A percentile compares a stretch with the other conserved stretches of the same genome.
These are phyloP conservation scores for Ia io DNA, from an alignment of 2,113 vertebrate genomes.

Conservation along the genomic window DNA sequence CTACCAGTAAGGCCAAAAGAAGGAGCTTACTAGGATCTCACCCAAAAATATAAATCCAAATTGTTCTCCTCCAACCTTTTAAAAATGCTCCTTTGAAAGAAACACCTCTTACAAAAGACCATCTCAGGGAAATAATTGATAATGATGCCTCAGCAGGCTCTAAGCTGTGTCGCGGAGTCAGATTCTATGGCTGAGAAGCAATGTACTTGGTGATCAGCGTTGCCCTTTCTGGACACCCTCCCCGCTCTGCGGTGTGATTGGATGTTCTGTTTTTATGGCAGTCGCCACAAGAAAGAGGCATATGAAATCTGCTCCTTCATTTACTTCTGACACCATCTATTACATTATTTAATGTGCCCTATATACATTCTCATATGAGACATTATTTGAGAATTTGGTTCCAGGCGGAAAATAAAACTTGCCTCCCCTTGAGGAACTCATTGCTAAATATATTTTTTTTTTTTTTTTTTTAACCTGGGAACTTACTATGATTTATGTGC, in stretches of 20 bases:
- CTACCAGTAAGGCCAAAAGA: neutral
- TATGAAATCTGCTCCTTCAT: constrained; percentile 47
- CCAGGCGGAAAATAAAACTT: neutral
- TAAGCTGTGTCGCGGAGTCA: neutral
- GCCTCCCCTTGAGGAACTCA: neutral
- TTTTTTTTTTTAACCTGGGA: constrained; percentile 3
- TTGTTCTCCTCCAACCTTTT: neutral
- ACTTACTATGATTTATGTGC: neutral
- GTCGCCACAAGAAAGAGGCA: neutral
- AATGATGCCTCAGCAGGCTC: neutral
- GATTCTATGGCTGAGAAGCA: neutral
- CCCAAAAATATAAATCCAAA: neutral
- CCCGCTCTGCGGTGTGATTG: neutral
- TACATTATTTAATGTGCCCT: constrained; percentile 54
- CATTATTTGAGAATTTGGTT: constrained; percentile 32
- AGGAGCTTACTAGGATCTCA: neutral
- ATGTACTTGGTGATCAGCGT: neutral
- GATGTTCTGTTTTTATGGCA: constrained; percentile 27
- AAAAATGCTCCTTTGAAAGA: neutral
- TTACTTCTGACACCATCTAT: constrained; percentile 16
- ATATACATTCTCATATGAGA: neutral
- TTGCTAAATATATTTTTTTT: neutral
- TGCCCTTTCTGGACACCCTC: neutral
- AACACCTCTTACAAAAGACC: neutral
- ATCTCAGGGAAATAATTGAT: neutral